Evolutionary conservation across 1,140 invertebrate species (phyloP).

Genomic region (Drosophila biarmipes): DNA sequence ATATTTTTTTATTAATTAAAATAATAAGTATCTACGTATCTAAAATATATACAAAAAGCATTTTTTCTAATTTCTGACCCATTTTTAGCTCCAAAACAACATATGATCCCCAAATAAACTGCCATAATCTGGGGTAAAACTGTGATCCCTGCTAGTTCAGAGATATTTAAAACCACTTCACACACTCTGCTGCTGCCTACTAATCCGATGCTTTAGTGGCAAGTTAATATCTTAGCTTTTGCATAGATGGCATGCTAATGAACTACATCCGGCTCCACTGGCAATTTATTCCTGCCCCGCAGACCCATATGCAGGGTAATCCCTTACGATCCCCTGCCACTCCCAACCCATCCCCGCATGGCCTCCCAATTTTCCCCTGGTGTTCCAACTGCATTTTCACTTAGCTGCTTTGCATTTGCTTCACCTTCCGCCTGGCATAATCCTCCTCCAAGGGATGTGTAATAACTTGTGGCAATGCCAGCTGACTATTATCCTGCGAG

Average conservation of each 20-base stretch:
- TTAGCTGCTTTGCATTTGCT: conserved; percentile 57
- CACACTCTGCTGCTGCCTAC: conserved; percentile 15
- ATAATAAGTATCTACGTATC: too few species aligned
- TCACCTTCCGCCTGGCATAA: conserved; percentile 35
- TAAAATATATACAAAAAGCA: too few species aligned
- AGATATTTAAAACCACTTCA: conserved; percentile 11
- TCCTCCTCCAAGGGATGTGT: conserved; percentile 41
- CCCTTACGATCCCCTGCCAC: background rate
- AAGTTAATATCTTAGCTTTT: conserved; percentile 44
- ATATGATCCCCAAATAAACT: too few species aligned
- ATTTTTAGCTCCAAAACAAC: too few species aligned
- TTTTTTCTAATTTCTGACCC: too few species aligned
- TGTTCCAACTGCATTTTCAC: conserved; percentile 44
- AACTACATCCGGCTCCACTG: conserved; percentile 36
- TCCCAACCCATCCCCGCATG: background rate
- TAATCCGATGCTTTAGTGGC: conserved; percentile 29
- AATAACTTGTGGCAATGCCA: conserved; percentile 61
- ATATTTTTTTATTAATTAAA: too few species aligned
- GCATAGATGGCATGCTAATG: conserved; percentile 60
- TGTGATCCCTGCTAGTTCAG: background rate
- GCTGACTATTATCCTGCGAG: conserved; percentile 62
- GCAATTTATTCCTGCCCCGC: conserved; percentile 54
- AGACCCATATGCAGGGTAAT: conserved; percentile 30
- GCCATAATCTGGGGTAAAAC: background rate
- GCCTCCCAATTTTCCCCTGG: background rate